These are phyloP conservation scores for Montipora capitata DNA, from an alignment of 92 coral and sea anemone genomes.

Conservation along the genomic window DNA sequence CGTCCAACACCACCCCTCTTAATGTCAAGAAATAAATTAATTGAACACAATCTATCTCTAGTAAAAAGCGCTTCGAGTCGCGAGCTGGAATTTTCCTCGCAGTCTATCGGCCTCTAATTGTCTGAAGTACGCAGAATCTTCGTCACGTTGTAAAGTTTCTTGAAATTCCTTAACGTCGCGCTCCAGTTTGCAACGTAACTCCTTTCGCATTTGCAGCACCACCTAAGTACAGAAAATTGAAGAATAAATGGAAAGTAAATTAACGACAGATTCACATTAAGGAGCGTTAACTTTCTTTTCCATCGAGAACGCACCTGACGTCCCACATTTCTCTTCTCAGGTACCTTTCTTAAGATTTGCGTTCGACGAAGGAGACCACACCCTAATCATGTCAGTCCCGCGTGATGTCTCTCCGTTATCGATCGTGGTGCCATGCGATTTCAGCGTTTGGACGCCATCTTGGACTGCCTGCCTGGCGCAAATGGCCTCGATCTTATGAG, in stretches of 20 bases:
- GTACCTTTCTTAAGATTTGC: no score
- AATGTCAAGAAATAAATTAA: not conserved
- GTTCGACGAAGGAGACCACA: no score
- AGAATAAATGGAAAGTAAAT: not conserved
- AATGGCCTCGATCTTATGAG: no score
- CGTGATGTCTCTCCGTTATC: no score
- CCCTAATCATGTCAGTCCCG: no score
- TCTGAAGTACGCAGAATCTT: constrained; percentile 97
- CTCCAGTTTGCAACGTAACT: constrained; percentile 92
- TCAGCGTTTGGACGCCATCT: no score
- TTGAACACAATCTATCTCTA: not conserved
- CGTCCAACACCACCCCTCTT: no score
- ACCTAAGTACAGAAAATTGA: constrained; percentile 64
- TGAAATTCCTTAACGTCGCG: constrained; percentile 91
- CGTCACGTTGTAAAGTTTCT: constrained; percentile 95
- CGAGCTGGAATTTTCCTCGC: constrained; percentile 91
- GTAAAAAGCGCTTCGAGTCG: constrained; percentile 76
- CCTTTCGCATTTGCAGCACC: constrained; percentile 94
- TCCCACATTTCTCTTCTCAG: no score
- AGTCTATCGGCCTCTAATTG: constrained; percentile 97
- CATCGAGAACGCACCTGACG: no score
- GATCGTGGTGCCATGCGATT: no score
- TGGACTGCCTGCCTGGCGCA: no score
- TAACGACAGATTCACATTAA: not conserved
- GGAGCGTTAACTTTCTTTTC: no score